These are phyloP conservation scores for Diuraphis noxia DNA, from an alignment of 1,140 invertebrate species.

Conservation along the genomic window DNA sequence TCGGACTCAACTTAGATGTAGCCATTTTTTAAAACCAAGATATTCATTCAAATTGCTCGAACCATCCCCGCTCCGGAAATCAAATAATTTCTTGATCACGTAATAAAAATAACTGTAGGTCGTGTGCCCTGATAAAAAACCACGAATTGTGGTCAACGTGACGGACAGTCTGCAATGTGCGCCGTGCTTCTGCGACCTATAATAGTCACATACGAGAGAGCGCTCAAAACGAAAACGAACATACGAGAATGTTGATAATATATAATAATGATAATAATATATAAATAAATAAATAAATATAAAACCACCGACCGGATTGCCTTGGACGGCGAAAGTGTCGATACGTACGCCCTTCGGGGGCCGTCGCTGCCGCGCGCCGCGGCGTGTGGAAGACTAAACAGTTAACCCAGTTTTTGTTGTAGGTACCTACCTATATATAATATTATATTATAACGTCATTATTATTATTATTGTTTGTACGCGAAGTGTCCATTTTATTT, in stretches of 20 bases:
- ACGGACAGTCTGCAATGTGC: neutral
- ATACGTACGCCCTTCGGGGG: slow-evolving; percentile 42
- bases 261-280: neutral
- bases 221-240: neutral
- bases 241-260: neutral
- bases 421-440: neutral
- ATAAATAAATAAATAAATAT: neutral
- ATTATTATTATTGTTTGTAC: neutral
- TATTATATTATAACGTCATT: neutral
- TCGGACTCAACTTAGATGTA: no score
- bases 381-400: neutral
- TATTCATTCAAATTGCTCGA: no score
- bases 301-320: slow-evolving; percentile 43
- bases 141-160: neutral
- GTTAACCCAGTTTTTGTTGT: slow-evolving; percentile 49
- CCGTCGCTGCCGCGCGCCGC: neutral
- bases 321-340: slow-evolving; percentile 51
- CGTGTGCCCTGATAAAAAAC: neutral
- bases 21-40: no score
- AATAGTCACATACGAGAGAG: neutral
- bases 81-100: neutral
- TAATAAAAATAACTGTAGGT: neutral
- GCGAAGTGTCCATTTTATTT: neutral
- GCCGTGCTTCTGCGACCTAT: neutral
- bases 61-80: no score